Conservation (phyloP, 2,113 vertebrate genomes). For the Poecilia latipinna region DNA sequence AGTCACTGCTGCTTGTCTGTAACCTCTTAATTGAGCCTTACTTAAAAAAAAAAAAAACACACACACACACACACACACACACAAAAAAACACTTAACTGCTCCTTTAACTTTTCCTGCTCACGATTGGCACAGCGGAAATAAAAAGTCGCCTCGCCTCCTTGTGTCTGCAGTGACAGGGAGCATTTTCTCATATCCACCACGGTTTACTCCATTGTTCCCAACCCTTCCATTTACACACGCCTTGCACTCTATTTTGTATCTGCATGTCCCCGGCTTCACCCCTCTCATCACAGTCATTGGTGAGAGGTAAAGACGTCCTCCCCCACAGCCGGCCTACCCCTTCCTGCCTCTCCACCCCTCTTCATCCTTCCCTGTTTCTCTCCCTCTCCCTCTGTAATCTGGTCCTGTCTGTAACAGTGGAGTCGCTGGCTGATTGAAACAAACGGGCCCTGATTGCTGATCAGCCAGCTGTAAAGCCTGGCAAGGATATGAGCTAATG, state of each 20-base stretch:
- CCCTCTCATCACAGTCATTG: conserved; percentile 63
- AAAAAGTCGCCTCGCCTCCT: conserved; percentile 54
- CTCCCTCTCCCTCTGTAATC: conserved; percentile 66
- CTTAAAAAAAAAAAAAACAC: neutral
- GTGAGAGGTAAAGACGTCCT: conserved; percentile 54
- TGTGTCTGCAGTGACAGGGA: conserved; percentile 53
- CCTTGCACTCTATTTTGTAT: conserved; percentile 59
- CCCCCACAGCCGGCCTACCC: conserved; percentile 12
- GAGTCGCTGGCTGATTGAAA: conserved; percentile 90
- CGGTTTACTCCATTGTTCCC: conserved; percentile 60
- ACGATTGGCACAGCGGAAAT: conserved; percentile 45
- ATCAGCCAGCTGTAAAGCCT: conserved; percentile 94
- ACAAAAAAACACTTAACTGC: neutral
- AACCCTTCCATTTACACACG: conserved; percentile 43
- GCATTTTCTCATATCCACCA: conserved; percentile 47
- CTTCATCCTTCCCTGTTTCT: conserved; percentile 56
- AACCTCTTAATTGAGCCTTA: neutral
- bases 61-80: too few relatives aligned
- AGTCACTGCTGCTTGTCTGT: neutral
- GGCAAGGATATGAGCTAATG: conserved; percentile 91
- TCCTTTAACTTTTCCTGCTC: conserved; percentile 34
- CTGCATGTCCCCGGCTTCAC: conserved; percentile 71
- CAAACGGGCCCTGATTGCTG: conserved; percentile 93
- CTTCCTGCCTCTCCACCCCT: conserved; percentile 24
- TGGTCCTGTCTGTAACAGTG: conserved; percentile 84